A percentile compares a stretch with the other conserved stretches of the same genome.
Conservation (phyloP, 2,888 invertebrate genomes). For the Dynastes grantii region DNA sequence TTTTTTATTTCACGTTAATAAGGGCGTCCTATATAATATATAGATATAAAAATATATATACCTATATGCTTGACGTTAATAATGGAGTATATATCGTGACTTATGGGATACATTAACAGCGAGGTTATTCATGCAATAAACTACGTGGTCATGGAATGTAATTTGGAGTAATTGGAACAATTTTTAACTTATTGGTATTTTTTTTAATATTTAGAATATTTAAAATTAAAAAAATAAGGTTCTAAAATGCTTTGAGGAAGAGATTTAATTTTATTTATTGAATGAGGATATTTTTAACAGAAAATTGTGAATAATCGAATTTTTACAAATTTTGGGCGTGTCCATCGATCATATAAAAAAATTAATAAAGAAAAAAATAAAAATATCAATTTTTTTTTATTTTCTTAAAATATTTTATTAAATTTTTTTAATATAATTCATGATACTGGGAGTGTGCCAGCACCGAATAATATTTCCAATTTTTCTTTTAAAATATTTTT, state of each 20-base stretch:
- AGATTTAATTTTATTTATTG: background rate
- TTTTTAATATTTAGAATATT: background rate
- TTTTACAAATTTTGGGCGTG: conserved; percentile 1
- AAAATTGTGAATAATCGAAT: too few species aligned
- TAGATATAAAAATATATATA: too few species aligned
- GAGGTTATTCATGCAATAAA: conserved; percentile 41
- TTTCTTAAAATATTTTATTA: too few species aligned
- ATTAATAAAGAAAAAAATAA: too few species aligned
- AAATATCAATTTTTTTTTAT: too few species aligned
- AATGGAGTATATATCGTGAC: background rate
- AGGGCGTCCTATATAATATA: conserved; percentile 2
- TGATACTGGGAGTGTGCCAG: too few species aligned
- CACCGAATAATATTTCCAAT: background rate
- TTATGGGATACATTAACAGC: conserved; percentile 13
- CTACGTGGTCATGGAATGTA: conserved; percentile 12
- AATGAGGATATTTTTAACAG: too few species aligned
- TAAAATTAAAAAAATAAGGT: background rate
- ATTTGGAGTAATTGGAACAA: conserved; percentile 11
- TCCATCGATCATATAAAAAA: background rate
- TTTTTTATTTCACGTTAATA: conserved; percentile 5
- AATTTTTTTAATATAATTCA: too few species aligned
- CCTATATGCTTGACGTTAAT: background rate
- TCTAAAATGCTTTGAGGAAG: background rate
- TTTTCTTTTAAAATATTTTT: background rate
- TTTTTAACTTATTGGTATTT: too few species aligned